Evolutionary conservation across 1,140 invertebrate species (phyloP).

Genomic region (Pseudomyrmex flavicornis): DNA sequence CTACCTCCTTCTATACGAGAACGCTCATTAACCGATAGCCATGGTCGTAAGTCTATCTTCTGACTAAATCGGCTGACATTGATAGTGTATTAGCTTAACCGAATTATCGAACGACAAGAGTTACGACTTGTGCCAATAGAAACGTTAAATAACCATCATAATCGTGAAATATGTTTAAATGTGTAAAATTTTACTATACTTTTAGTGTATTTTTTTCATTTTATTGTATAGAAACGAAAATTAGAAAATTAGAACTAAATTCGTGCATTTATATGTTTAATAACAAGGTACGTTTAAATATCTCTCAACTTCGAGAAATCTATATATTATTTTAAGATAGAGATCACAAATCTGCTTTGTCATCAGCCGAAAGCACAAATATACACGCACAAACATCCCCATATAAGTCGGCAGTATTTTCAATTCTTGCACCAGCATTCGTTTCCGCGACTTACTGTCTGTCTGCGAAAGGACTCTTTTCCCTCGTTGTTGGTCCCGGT

Average conservation of each 20-base stretch:
- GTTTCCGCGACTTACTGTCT: conserved; percentile 37
- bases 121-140: neutral
- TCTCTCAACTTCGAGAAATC: too few species aligned
- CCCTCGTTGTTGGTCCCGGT: conserved; percentile 5
- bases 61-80: conserved; percentile 12
- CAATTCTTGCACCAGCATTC: conserved; percentile 9
- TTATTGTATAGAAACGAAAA: too few species aligned
- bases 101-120: conserved; percentile 28
- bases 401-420: neutral
- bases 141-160: neutral
- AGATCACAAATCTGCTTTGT: too few species aligned
- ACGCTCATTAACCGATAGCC: conserved; percentile 23
- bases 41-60: conserved; percentile 31
- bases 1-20: conserved; percentile 11
- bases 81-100: conserved; percentile 14
- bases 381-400: too few species aligned
- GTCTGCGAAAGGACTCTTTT: conserved; percentile 20
- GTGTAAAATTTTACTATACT: too few species aligned
- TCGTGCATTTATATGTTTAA: too few species aligned
- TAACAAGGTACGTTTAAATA: too few species aligned
- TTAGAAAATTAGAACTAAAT: too few species aligned
- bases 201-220: too few species aligned
- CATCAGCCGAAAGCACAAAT: too few species aligned
- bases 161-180: too few species aligned
- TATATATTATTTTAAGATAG: too few species aligned